These are phyloP conservation scores for Zygaena filipendulae DNA, from an alignment of 2,888 invertebrate species.

Conservation along the genomic window DNA sequence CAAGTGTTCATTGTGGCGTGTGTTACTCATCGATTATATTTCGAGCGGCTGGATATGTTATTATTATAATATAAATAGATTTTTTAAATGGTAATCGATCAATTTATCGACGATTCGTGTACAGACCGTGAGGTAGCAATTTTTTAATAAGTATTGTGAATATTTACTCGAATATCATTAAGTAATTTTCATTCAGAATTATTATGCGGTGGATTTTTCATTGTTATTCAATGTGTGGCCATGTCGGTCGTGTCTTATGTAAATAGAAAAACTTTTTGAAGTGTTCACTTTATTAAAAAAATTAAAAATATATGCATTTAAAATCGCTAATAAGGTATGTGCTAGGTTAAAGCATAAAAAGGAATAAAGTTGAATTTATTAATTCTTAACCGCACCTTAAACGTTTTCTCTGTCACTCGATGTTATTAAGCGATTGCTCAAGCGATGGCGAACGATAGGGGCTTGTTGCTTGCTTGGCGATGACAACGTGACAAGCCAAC, in stretches of 20 bases:
- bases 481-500: no score
- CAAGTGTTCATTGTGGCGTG: constrained; percentile 49
- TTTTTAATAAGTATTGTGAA: constrained; percentile 51
- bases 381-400: no score
- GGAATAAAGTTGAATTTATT: no score
- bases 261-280: constrained; percentile 52
- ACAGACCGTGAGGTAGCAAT: constrained; percentile 42
- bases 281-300: constrained; percentile 61
- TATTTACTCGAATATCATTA: constrained; percentile 64
- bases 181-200: constrained; percentile 45
- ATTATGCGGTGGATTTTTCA: constrained; percentile 29
- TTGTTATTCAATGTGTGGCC: constrained; percentile 33
- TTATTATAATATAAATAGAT: constrained; percentile 35
- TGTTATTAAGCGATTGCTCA: constrained; percentile 52
- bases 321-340: constrained; percentile 58
- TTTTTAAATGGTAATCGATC: constrained; percentile 36
- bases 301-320: no score
- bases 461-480: constrained; percentile 8
- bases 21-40: constrained; percentile 45
- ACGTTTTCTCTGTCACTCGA: constrained; percentile 17
- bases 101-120: constrained; percentile 37
- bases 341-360: no score
- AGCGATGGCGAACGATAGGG: constrained; percentile 39
- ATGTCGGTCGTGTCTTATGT: constrained; percentile 39
- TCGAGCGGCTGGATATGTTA: constrained; percentile 36